Conservation (phyloP, 2,888 invertebrate species). For the Furcula furcula region DNA sequence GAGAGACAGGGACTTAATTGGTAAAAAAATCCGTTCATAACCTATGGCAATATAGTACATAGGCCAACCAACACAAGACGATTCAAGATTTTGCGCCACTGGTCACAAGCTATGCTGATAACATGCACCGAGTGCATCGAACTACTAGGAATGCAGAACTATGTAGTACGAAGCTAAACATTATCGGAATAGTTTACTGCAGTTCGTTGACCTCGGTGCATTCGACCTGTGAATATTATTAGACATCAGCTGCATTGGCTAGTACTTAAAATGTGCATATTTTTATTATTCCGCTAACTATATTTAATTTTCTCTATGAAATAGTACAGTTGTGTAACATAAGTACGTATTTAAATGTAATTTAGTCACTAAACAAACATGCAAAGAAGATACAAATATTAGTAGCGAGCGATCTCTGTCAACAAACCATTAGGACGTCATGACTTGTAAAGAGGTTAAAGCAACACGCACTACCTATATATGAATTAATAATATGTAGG, state of each 20-base stretch:
- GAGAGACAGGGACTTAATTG: too few species aligned
- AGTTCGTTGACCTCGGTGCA: conserved; percentile 54
- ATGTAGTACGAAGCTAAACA: conserved; percentile 34
- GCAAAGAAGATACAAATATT: too few species aligned
- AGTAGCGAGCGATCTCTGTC: conserved; percentile 9
- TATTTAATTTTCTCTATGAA: too few species aligned
- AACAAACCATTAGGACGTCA: conserved; percentile 17
- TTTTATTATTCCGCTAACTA: conserved; percentile 7
- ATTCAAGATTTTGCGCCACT: not conserved
- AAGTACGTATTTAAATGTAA: too few species aligned
- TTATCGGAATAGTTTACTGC: conserved; percentile 29
- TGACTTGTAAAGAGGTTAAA: conserved; percentile 13
- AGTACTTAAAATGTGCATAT: conserved; percentile 26
- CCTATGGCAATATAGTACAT: too few species aligned
- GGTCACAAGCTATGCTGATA: conserved; percentile 29
- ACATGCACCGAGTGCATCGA: conserved; percentile 30
- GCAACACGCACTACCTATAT: too few species aligned
- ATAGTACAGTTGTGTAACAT: too few species aligned
- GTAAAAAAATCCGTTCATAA: too few species aligned
- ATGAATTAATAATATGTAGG: conserved; percentile 11
- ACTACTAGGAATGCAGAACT: conserved; percentile 45
- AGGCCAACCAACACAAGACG: too few species aligned
- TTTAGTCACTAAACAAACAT: too few species aligned
- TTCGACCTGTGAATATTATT: conserved; percentile 49
- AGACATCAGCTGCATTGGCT: conserved; percentile 28